Conservation (phyloP, 1,140 invertebrate genomes). For the Drosophila watanabei region DNA sequence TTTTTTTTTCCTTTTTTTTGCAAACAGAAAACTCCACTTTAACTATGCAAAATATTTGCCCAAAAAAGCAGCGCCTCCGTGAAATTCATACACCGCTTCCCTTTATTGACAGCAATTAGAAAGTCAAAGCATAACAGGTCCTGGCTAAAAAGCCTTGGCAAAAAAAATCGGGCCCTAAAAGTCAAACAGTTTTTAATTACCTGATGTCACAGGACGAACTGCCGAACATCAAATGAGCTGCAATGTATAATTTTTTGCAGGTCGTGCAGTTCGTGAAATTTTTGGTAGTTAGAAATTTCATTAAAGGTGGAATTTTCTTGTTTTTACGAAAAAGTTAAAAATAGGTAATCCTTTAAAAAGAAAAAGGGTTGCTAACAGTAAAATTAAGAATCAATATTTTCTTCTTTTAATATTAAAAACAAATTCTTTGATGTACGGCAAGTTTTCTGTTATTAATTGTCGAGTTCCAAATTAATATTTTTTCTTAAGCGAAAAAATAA, state of each 20-base stretch:
- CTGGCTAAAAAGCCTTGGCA: conserved; percentile 39
- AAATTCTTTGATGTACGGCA: background rate
- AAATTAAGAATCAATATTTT: background rate
- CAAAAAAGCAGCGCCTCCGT: conserved; percentile 70
- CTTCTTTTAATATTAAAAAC: too few species aligned
- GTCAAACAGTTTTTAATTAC: conserved; percentile 81
- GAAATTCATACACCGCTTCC: conserved; percentile 12
- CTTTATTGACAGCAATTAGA: conserved; percentile 80
- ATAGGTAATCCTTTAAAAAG: background rate
- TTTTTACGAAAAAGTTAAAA: background rate
- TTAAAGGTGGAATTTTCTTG: background rate
- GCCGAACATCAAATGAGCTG: conserved; percentile 58
- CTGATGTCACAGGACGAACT: conserved; percentile 46
- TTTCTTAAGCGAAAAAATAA: background rate
- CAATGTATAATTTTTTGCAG: conserved; percentile 12
- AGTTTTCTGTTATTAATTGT: background rate
- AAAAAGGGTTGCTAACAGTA: rapidly evolving
- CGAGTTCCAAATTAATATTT: background rate
- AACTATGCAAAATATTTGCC: conserved; percentile 80
- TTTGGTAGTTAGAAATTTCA: background rate
- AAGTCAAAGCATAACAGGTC: conserved; percentile 71
- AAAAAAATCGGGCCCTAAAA: conserved; percentile 36
- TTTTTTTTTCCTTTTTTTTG: background rate
- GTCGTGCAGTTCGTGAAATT: conserved; percentile 1
- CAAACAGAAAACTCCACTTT: conserved; percentile 74